Conservation (phyloP, 2,797 vertebrate genomes). For the Pseudomugil tenellus region DNA sequence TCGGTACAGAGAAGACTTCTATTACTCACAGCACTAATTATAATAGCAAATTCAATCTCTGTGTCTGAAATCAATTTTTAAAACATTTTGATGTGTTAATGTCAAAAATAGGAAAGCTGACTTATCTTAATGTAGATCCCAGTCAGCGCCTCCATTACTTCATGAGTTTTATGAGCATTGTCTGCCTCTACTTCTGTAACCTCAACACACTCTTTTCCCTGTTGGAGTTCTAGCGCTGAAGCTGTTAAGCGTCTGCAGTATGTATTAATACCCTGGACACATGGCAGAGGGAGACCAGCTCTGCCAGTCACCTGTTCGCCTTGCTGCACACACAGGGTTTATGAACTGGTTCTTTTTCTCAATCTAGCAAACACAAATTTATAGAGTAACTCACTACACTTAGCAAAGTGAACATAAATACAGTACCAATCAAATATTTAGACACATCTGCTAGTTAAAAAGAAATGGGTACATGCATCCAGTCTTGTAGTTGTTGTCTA, state of each 20-base stretch:
- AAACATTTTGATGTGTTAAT: slow-evolving; percentile 2
- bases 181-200: slow-evolving; percentile 29
- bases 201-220: slow-evolving; percentile 14
- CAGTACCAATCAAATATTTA: background rate
- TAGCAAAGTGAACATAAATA: background rate
- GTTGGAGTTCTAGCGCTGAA: slow-evolving; percentile 19
- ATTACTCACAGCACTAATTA: slow-evolving; percentile 44
- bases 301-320: slow-evolving; percentile 55
- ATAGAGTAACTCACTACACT: background rate
- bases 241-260: slow-evolving; percentile 38
- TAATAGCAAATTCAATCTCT: slow-evolving; percentile 27
- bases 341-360: background rate
- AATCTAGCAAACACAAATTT: background rate
- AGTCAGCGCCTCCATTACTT: slow-evolving; percentile 5
- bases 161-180: slow-evolving; percentile 20
- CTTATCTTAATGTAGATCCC: slow-evolving; percentile 3
- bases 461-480: background rate
- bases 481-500: slow-evolving; percentile 42
- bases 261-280: slow-evolving; percentile 61
- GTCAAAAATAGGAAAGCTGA: background rate
- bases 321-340: slow-evolving; percentile 19
- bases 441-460: background rate
- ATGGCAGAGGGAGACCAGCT: slow-evolving; percentile 28
- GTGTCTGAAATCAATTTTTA: slow-evolving; percentile 3
- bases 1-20: slow-evolving; percentile 40